Percentiles rank a stretch among this genome's conserved stretches.
phyloP scores from a whole-genome alignment of 2,888 invertebrate species.

The Standfussiana lucernea region DNA sequence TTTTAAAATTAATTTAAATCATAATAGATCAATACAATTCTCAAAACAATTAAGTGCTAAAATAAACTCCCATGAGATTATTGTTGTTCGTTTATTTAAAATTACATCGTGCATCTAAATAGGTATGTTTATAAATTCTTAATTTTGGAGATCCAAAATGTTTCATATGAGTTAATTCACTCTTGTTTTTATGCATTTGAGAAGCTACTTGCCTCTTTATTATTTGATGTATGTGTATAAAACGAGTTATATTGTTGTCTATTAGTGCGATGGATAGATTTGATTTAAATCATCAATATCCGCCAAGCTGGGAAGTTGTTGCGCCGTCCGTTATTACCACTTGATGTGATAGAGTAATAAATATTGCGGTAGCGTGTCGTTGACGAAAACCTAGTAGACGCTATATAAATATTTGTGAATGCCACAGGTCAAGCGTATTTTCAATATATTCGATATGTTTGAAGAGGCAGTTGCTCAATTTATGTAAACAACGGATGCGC shows the following conservation, averaged over 20 bases:
- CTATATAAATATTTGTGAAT: constrained; percentile 36
- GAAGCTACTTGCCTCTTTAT: constrained; percentile 19
- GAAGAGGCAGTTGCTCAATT: not conserved
- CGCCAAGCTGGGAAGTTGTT: constrained; percentile 65
- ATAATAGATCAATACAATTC: constrained; percentile 29
- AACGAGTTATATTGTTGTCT: constrained; percentile 22
- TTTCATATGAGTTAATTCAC: constrained; percentile 50
- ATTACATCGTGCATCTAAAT: constrained; percentile 13
- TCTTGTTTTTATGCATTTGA: constrained; percentile 51
- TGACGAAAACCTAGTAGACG: constrained; percentile 29
- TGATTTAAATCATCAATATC: constrained; percentile 78
- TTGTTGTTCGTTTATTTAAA: constrained; percentile 27
- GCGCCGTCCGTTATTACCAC: constrained; percentile 49
- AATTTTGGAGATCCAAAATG: constrained; percentile 49
- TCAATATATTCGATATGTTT: not conserved
- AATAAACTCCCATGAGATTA: constrained; percentile 31
- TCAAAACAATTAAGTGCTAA: constrained; percentile 30
- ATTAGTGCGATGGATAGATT: constrained; percentile 65
- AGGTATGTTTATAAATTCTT: constrained; percentile 59
- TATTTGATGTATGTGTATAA: constrained; percentile 15
- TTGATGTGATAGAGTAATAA: constrained; percentile 57
- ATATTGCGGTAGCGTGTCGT: constrained; percentile 55
- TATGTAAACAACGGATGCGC: constrained; percentile 20
- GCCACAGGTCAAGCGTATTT: constrained; percentile 8
- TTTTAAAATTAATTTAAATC: constrained; percentile 48